Conservation (phyloP, 2,113 vertebrate species). For the Papio anubis region DNA sequence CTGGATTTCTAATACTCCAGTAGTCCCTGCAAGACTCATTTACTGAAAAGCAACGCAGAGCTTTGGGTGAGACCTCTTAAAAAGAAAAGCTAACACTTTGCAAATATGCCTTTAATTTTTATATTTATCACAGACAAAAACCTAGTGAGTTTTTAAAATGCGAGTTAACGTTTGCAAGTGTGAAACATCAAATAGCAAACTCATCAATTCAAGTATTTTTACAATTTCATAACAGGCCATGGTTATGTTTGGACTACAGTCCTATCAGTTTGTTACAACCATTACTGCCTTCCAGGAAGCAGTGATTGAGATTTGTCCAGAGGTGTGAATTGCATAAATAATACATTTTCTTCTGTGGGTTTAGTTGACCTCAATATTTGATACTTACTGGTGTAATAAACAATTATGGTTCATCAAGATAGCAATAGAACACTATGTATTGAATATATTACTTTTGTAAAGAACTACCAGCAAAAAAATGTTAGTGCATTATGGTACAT, state of each 20-base stretch:
- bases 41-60: constrained; percentile 27
- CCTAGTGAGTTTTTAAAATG: background rate
- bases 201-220: constrained; percentile 11
- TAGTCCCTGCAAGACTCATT: background rate
- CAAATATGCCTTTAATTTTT: constrained; percentile 35
- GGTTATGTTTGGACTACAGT: constrained; percentile 19
- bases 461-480: background rate
- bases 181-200: background rate
- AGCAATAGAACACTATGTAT: background rate
- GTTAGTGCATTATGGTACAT: background rate
- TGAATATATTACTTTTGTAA: background rate
- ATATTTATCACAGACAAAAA: constrained; percentile 27
- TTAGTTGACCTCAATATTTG: constrained; percentile 17
- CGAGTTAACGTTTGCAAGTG: constrained; percentile 5
- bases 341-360: background rate
- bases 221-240: constrained; percentile 4
- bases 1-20: background rate
- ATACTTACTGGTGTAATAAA: background rate
- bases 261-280: constrained; percentile 6
- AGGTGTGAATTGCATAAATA: background rate
- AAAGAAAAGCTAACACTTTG: constrained; percentile 28
- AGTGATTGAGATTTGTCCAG: constrained; percentile 2
- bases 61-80: background rate
- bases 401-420: constrained; percentile 1
- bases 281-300: constrained; percentile 9